Conservation (phyloP, 2,113 vertebrate genomes). For the Cromileptes altivelis region DNA sequence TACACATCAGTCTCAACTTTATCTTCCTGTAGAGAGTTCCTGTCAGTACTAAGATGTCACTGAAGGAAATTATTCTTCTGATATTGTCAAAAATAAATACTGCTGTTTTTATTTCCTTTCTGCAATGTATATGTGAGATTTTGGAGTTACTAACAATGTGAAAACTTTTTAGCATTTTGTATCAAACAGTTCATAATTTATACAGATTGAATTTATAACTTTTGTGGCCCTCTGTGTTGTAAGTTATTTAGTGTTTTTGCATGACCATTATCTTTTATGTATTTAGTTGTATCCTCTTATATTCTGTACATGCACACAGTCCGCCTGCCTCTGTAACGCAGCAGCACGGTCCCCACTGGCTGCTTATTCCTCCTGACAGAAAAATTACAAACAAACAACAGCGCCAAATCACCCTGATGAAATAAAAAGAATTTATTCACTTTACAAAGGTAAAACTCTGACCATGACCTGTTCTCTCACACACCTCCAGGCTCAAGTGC, state of each 20-base stretch:
- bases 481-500: slow-evolving; percentile 81
- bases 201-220: slow-evolving; percentile 19
- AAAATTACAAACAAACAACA: slow-evolving; percentile 27
- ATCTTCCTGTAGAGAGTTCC: neutral
- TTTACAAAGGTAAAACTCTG: slow-evolving; percentile 92
- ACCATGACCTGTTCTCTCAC: slow-evolving; percentile 86
- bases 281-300: slow-evolving; percentile 9
- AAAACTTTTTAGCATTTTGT: slow-evolving; percentile 32
- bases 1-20: neutral
- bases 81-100: slow-evolving; percentile 29
- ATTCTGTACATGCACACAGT: slow-evolving; percentile 30
- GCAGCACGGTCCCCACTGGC: slow-evolving; percentile 5
- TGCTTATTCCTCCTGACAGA: neutral
- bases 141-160: slow-evolving; percentile 50
- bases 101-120: slow-evolving; percentile 64
- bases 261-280: slow-evolving; percentile 40
- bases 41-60: neutral
- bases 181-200: slow-evolving; percentile 14
- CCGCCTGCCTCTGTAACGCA: slow-evolving; percentile 16
- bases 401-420: slow-evolving; percentile 75
- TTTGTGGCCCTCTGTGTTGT: neutral
- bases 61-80: neutral
- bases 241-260: slow-evolving; percentile 47
- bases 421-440: slow-evolving; percentile 93
- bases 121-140: slow-evolving; percentile 5